Percentiles rank a stretch among this genome's conserved stretches.
phyloP scores from a whole-genome alignment of 2,888 invertebrate species.

The Cosmia pyralina region DNA sequence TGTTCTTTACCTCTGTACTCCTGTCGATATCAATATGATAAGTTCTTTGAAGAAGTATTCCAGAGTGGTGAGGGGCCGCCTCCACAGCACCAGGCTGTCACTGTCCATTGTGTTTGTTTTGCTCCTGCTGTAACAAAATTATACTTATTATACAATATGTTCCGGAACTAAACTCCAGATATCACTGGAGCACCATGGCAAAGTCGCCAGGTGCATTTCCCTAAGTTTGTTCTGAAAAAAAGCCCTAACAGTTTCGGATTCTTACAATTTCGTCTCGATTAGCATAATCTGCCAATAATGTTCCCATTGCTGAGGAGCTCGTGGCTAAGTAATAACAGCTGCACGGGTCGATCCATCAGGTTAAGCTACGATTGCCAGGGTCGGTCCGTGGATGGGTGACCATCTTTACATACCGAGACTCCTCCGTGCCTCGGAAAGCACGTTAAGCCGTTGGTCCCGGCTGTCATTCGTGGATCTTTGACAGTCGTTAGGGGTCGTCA shows the following conservation, averaged over 20 bases:
- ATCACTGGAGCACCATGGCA: background rate
- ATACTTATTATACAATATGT: background rate
- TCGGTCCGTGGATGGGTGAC: too few relatives aligned
- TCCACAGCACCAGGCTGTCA: conserved; percentile 94
- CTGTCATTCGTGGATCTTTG: too few relatives aligned
- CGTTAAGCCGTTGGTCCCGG: too few relatives aligned
- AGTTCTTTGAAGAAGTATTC: conserved; percentile 95
- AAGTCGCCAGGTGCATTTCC: background rate
- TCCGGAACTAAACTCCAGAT: background rate
- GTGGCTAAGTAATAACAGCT: too few relatives aligned
- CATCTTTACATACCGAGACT: too few relatives aligned
- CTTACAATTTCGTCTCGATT: background rate
- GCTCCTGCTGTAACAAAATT: conserved; percentile 71
- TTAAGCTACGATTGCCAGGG: too few relatives aligned
- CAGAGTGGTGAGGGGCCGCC: conserved; percentile 94
- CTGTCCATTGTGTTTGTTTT: conserved; percentile 88
- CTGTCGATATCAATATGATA: conserved; percentile 90
- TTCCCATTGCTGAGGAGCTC: too few relatives aligned
- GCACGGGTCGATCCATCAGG: too few relatives aligned
- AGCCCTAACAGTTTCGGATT: background rate
- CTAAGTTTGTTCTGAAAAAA: background rate
- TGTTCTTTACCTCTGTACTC: conserved; percentile 80
- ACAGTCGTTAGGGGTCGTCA: too few relatives aligned
- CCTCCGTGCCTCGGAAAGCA: too few relatives aligned
- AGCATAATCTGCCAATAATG: too few relatives aligned